phyloP scores from a whole-genome alignment of 2,888 invertebrate genomes.

The Heliconius aoede region DNA sequence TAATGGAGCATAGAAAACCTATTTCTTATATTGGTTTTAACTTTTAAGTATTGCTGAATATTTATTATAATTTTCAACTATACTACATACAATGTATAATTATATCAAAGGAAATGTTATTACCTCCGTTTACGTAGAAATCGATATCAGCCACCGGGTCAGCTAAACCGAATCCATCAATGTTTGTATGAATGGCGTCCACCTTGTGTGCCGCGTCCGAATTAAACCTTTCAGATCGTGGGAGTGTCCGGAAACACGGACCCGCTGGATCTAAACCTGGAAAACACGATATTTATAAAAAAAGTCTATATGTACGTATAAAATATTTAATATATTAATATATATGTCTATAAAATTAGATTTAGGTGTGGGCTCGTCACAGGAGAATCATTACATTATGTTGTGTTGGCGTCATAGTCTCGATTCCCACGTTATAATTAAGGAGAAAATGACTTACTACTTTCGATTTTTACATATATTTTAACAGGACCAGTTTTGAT shows the following conservation, averaged over 20 bases:
- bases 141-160: slow-evolving; percentile 71
- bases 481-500: not conserved
- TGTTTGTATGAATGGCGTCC: slow-evolving; percentile 73
- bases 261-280: slow-evolving; percentile 75
- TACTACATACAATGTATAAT: no score
- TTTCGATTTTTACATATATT: not conserved
- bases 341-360: not conserved
- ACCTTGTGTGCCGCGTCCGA: slow-evolving; percentile 62
- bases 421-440: not conserved
- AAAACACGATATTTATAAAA: slow-evolving; percentile 7
- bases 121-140: slow-evolving; percentile 77
- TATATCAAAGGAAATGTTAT: slow-evolving; percentile 13
- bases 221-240: slow-evolving; percentile 62
- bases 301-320: not conserved
- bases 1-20: no score
- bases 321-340: not conserved
- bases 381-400: not conserved
- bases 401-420: no score
- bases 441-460: not conserved
- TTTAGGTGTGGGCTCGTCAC: not conserved
- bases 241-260: slow-evolving; percentile 73
- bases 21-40: not conserved
- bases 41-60: not conserved
- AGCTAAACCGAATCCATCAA: slow-evolving; percentile 75
- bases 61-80: no score